These are phyloP conservation scores for Solenopsis invicta DNA, from an alignment of 1,140 invertebrate genomes.

Conservation along the genomic window DNA sequence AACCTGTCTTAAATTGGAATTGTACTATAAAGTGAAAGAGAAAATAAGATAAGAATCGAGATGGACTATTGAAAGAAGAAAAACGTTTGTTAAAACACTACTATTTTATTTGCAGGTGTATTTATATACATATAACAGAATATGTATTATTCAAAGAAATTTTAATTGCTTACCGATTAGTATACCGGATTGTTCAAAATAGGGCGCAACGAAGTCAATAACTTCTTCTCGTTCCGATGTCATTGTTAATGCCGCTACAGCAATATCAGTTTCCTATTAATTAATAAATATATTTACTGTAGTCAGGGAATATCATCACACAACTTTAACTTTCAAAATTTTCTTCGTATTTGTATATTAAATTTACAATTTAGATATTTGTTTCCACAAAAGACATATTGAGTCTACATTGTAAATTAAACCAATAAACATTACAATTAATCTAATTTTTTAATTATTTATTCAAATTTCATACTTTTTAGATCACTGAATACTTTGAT, in stretches of 20 bases:
- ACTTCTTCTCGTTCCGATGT: slow-evolving; percentile 97
- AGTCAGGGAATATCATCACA: neutral
- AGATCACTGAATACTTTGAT: no score
- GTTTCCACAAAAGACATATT: no score
- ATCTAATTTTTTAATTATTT: no score
- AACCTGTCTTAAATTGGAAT: neutral
- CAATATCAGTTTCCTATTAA: slow-evolving; percentile 93
- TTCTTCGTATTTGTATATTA: neutral
- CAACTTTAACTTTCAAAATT: neutral
- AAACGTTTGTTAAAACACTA: neutral
- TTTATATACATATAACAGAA: neutral
- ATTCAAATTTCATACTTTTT: no score
- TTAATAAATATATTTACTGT: slow-evolving; percentile 5
- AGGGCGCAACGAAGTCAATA: slow-evolving; percentile 96
- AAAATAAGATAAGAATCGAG: neutral
- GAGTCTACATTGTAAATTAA: no score
- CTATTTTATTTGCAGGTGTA: neutral
- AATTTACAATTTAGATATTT: neutral
- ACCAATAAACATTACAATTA: no score
- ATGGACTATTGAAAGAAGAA: neutral
- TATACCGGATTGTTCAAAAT: slow-evolving; percentile 96
- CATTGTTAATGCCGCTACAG: slow-evolving; percentile 95
- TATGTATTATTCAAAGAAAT: neutral
- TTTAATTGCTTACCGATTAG: slow-evolving; percentile 89
- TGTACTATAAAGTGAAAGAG: neutral